Evolutionary conservation across 2,888 invertebrate species (phyloP).

Genomic region (Trilocha varians): DNA sequence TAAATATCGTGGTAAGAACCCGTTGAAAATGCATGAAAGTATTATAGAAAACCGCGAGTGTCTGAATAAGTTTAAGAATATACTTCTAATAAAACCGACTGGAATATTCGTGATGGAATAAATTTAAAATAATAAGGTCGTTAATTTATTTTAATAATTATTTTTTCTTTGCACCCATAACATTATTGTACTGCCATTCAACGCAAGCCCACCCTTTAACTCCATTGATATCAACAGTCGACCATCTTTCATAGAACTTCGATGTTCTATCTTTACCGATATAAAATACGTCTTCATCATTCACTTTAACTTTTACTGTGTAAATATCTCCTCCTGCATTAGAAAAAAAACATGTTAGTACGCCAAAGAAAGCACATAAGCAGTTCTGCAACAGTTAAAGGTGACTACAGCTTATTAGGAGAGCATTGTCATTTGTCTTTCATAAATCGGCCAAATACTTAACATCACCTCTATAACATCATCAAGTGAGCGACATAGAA

Average conservation of each 20-base stretch:
- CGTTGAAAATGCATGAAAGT: too few species aligned
- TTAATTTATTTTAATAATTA: not conserved
- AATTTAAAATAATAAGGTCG: not conserved
- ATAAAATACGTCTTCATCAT: constrained; percentile 69
- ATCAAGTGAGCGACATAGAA: too few species aligned
- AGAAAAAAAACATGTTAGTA: too few species aligned
- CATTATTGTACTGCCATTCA: constrained; percentile 78
- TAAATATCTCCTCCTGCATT: constrained; percentile 64
- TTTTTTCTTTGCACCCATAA: constrained; percentile 7
- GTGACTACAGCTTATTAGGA: too few species aligned
- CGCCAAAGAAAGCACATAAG: too few species aligned
- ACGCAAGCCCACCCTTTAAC: constrained; percentile 76
- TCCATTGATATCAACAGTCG: constrained; percentile 74
- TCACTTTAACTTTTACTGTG: constrained; percentile 64
- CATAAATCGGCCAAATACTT: too few species aligned
- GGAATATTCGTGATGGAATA: not conserved
- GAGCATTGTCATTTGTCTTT: too few species aligned
- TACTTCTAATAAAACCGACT: not conserved
- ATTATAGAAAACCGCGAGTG: too few species aligned
- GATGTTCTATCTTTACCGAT: constrained; percentile 75
- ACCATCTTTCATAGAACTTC: constrained; percentile 74
- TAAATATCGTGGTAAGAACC: too few species aligned
- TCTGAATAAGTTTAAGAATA: too few species aligned
- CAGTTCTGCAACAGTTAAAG: too few species aligned
- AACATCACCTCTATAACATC: too few species aligned